Evolutionary conservation across 2,888 invertebrate species (phyloP), one percentile per base, ranked within the genome.

Genomic region (Acronicta leporina): DNA sequence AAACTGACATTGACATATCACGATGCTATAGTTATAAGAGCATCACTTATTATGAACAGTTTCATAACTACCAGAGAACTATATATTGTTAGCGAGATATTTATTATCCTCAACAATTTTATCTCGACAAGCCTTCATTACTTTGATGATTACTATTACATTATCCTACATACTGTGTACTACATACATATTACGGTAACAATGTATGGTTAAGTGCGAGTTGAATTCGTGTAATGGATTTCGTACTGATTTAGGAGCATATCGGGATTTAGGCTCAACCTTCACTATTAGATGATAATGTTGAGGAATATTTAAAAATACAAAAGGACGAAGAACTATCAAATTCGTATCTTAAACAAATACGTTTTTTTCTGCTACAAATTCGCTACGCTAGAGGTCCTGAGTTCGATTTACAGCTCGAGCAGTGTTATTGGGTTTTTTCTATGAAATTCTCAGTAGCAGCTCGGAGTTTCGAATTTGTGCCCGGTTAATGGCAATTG

Each of bases 111-210:
- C 14, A 7, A 15, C 46, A 41, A 41, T 35, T 35, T 25, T 40
- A 47, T 40, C 41, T 30, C 0, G 2, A 20, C 60, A 58, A 35
- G 40, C n/a, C 5, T 20, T 59, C 9, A 59, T 67, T 47, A 68
- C 0, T 4, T 35, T 68, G n/a, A 68, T 68, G 48, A 27, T 44
- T 1, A n/a, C 33, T 20, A 43, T 51, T 51, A 67, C 0, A 9
- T 10, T 16, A 6, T 40, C 16, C 38, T 50, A 10, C 5, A 10
- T 25, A 25, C 5, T 46, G 13, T 43, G 10, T 20, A n/a, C 8
- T 30, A 7, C 5, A 6, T 46, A 30, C 6, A 5, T 0, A 25
- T 25, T 35, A 35, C 27, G 13, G n/a, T 35, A 20, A 52, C 13
- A 13, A 11, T 40, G 10, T 8, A 2, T n/a, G 9, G 15, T 0